Evolutionary conservation across 2,797 vertebrate species (phyloP).

Genomic region (Coregonus sp.): DNA sequence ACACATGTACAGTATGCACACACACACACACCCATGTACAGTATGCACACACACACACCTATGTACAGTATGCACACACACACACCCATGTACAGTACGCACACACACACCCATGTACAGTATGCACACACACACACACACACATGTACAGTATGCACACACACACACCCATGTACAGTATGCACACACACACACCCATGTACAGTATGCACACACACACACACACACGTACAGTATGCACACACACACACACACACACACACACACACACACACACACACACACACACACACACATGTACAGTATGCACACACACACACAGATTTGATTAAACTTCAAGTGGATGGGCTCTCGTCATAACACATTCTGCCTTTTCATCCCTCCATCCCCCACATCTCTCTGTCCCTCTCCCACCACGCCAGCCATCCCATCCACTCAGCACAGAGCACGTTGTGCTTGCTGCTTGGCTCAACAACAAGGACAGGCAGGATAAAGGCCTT

Average conservation of each 20-base stretch:
- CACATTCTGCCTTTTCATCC: neutral
- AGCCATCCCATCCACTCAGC: constrained; percentile 19
- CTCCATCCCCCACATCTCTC: constrained; percentile 11
- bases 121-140: no score
- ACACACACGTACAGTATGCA: neutral
- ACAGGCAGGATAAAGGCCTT: constrained; percentile 40
- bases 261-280: neutral
- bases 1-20: no score
- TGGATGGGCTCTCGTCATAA: neutral
- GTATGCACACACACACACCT: no score
- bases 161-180: no score
- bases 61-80: no score
- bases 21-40: no score
- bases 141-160: no score
- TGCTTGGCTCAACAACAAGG: constrained; percentile 59
- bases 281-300: neutral
- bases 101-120: no score
- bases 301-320: neutral
- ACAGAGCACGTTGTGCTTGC: constrained; percentile 60
- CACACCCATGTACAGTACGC: no score
- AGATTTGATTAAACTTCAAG: neutral
- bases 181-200: no score
- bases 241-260: neutral
- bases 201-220: neutral
- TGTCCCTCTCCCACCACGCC: constrained; percentile 15